Percentiles rank a stretch among this genome's conserved stretches.
Evolutionary conservation across 2,113 vertebrate species (phyloP).

Genomic region (Myodes glareolus): DNA sequence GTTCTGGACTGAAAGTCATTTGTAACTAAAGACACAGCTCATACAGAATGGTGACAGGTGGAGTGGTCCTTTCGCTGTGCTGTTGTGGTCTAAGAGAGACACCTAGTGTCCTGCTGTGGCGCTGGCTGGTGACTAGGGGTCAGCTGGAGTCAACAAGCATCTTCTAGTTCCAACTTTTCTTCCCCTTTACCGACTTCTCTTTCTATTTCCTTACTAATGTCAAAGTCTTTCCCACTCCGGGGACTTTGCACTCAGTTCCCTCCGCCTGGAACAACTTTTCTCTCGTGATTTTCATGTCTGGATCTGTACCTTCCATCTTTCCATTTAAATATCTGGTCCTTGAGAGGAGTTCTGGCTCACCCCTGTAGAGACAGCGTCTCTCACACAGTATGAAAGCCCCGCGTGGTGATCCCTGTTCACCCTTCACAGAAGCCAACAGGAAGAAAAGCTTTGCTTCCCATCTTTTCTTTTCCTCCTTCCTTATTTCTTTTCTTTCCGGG

Average conservation of each 20-base stretch:
- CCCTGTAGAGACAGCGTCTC: neutral
- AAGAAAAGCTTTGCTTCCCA: neutral
- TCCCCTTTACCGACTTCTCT: neutral
- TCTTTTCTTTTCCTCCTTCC: neutral
- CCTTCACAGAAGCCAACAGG: neutral
- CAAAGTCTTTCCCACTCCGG: neutral
- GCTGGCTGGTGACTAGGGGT: neutral
- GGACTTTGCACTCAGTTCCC: neutral
- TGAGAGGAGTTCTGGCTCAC: neutral
- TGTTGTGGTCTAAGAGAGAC: slow-evolving; percentile 14
- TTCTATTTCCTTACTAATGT: neutral
- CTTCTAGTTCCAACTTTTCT: neutral
- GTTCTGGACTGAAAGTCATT: neutral
- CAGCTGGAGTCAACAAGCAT: neutral
- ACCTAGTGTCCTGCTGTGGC: neutral
- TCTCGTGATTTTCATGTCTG: neutral
- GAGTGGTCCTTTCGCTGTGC: neutral
- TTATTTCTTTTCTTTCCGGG: neutral
- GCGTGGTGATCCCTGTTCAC: neutral
- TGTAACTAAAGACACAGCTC: neutral
- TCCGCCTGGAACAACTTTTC: neutral
- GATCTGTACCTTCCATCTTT: neutral
- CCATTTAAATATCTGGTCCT: neutral
- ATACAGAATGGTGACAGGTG: accelerated
- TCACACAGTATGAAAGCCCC: neutral